Conservation (phyloP, 2,797 vertebrate species). For the Choloepus didactylus region DNA sequence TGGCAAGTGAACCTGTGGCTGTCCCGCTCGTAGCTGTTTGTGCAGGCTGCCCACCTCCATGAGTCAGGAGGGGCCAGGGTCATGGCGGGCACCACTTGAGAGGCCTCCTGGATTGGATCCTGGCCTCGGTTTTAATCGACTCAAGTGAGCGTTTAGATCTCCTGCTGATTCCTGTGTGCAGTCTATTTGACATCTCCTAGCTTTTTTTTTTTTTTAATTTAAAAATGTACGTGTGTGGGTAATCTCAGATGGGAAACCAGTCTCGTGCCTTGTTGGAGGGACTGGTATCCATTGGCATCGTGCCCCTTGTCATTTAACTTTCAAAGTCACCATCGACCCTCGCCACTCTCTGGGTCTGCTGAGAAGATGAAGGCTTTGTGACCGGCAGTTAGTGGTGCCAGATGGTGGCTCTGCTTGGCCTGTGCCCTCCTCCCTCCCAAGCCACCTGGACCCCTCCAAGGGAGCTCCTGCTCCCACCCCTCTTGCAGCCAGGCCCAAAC, state of each 20-base stretch:
- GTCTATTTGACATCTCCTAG: neutral
- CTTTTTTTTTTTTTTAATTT: neutral
- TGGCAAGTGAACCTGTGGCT: neutral
- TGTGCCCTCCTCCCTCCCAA: neutral
- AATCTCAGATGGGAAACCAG: neutral
- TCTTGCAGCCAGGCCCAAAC: neutral
- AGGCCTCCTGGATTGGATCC: neutral
- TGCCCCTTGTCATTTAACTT: neutral
- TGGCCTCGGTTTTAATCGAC: neutral
- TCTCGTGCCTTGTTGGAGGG: neutral
- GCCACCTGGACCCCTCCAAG: neutral
- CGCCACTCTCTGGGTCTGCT: neutral
- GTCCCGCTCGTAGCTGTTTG: rapidly evolving
- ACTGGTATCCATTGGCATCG: neutral
- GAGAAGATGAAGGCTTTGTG: slow-evolving; percentile 52
- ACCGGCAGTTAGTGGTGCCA: neutral
- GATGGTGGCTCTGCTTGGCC: neutral
- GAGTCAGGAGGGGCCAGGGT: no score
- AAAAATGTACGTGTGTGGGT: neutral
- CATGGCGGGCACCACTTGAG: neutral
- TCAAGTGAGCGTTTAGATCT: neutral
- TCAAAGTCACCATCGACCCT: neutral
- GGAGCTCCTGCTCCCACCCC: neutral
- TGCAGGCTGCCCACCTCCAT: neutral
- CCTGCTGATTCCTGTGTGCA: neutral